phyloP scores from a whole-genome alignment of 2,113 vertebrate genomes.

The Ammodytes marinus region DNA sequence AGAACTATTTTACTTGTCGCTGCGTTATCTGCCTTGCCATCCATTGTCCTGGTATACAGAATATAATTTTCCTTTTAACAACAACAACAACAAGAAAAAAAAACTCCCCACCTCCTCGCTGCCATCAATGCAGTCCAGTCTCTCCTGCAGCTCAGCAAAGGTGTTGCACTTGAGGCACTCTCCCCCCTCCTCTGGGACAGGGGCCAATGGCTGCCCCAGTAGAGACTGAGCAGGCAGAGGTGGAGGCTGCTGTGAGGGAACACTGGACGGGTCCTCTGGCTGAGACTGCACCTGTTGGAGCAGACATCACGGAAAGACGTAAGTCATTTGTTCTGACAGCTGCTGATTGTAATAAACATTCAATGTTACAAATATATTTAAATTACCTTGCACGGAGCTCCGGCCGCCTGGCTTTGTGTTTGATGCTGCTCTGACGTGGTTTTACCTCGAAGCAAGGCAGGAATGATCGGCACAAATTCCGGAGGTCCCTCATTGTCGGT shows the following conservation, averaged over 20 bases:
- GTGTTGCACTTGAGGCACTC: constrained; percentile 98
- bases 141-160: constrained; percentile 97
- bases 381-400: constrained; percentile 68
- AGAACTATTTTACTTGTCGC: not conserved
- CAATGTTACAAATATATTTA: not conserved
- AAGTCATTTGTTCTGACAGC: not conserved
- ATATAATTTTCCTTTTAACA: not conserved
- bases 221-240: constrained; percentile 65
- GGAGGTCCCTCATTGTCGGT: constrained; percentile 98
- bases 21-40: too few species aligned
- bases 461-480: constrained; percentile 96
- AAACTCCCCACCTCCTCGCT: constrained; percentile 89
- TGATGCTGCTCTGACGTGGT: constrained; percentile 63
- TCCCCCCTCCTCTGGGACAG: constrained; percentile 84
- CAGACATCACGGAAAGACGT: constrained; percentile 9
- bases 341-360: not conserved
- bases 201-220: constrained; percentile 79
- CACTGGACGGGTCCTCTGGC: constrained; percentile 56
- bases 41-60: not conserved
- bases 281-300: constrained; percentile 60
- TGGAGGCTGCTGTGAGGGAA: constrained; percentile 47
- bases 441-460: constrained; percentile 86
- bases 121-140: constrained; percentile 97
- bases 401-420: constrained; percentile 49
- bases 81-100: constrained; percentile 3